A percentile compares a stretch with the other conserved stretches of the same genome.
Conservation (phyloP, 2,888 invertebrate genomes). For the Helobdella robusta region DNA sequence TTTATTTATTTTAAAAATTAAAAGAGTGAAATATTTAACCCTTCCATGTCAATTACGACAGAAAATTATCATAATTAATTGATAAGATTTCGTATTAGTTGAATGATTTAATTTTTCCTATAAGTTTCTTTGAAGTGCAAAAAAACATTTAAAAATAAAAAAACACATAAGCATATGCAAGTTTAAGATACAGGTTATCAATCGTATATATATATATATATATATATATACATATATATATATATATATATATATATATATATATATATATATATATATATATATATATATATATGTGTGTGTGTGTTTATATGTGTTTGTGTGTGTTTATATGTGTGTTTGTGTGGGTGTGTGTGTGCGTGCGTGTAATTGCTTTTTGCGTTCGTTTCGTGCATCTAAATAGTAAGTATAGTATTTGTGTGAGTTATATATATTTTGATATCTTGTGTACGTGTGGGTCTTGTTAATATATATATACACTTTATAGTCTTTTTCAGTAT, state of each 20-base stretch:
- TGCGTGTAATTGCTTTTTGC: background rate
- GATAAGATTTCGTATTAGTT: too few relatives aligned
- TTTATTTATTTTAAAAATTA: too few relatives aligned
- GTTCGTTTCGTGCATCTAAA: background rate
- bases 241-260: background rate
- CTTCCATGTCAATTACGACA: too few relatives aligned
- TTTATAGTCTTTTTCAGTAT: too few relatives aligned
- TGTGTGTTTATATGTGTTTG: background rate
- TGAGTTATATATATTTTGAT: background rate
- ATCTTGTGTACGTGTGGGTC: background rate
- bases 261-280: background rate
- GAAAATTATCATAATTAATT: too few relatives aligned
- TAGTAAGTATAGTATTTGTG: background rate
- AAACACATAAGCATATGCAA: background rate
- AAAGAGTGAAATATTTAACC: too few relatives aligned
- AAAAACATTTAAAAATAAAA: background rate
- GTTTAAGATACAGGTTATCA: background rate
- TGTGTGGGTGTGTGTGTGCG: background rate
- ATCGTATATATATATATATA: background rate
- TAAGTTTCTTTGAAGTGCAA: too few relatives aligned
- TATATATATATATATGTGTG: background rate
- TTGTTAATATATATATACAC: too few relatives aligned
- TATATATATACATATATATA: background rate
- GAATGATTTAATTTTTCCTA: too few relatives aligned
- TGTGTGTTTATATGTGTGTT: background rate